Percentiles rank a stretch among this genome's conserved stretches.
Evolutionary conservation across 2,888 invertebrate genomes (phyloP).

Genomic region (Caenorhabditis uteleia): DNA sequence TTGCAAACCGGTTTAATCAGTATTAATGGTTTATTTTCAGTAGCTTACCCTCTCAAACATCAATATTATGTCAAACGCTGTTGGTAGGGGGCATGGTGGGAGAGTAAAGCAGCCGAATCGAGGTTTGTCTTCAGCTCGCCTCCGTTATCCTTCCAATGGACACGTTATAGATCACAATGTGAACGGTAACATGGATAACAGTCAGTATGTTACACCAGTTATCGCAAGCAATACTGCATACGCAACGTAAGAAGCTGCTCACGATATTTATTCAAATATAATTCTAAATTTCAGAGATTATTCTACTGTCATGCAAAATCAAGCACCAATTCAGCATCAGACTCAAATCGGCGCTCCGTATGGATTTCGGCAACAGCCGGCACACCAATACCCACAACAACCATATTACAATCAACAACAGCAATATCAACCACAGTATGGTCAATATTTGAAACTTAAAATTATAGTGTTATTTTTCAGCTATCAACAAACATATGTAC

Average conservation of each 20-base stretch:
- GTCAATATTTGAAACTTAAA: background rate
- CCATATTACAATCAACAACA: background rate
- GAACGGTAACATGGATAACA: background rate
- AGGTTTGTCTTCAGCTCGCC: conserved; percentile 10
- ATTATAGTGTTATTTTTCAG: conserved; percentile 3
- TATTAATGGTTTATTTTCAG: conserved; percentile 4
- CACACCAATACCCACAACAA: background rate
- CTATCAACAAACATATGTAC: conserved; percentile 1
- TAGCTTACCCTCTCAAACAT: conserved; percentile 22
- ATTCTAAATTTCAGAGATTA: no score
- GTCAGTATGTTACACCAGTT: background rate
- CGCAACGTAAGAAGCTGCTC: background rate
- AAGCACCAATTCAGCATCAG: no score
- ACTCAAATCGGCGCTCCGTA: no score
- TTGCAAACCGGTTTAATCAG: background rate
- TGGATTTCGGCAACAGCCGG: no score
- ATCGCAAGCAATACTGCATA: background rate
- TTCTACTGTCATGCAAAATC: no score
- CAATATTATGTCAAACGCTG: conserved; percentile 37
- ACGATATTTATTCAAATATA: no score
- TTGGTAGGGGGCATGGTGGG: conserved; percentile 30
- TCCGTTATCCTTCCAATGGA: background rate
- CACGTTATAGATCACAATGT: conserved; percentile 28
- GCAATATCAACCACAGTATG: background rate
- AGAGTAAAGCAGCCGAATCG: conserved; percentile 35